Percentiles rank a stretch among this genome's conserved stretches.
These are phyloP conservation scores for Celastrina argiolus DNA, from an alignment of 2,888 invertebrate species.

Conservation along the genomic window DNA sequence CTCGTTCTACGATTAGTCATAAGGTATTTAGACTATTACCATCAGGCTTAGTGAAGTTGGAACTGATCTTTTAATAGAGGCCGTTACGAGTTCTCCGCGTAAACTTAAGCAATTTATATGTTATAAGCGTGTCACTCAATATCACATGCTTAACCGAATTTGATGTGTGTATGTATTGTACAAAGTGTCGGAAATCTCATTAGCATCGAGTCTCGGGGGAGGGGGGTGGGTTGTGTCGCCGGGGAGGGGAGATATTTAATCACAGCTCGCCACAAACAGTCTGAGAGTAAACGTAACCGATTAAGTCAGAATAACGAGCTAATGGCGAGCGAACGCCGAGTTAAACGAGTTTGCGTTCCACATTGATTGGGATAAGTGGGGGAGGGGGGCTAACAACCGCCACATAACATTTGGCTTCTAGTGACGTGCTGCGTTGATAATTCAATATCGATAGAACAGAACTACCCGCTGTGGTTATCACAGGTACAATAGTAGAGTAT, in stretches of 20 bases:
- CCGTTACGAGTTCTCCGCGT: background rate
- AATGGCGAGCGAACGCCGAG: slow-evolving; percentile 60
- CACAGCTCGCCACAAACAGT: slow-evolving; percentile 20
- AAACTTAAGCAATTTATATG: background rate
- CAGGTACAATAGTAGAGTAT: background rate
- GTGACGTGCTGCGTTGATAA: slow-evolving; percentile 36
- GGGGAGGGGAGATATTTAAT: background rate
- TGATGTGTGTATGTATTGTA: slow-evolving; percentile 6
- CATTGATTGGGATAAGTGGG: slow-evolving; percentile 57
- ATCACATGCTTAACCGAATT: background rate
- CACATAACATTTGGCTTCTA: slow-evolving; percentile 53
- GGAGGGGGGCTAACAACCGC: slow-evolving; percentile 45
- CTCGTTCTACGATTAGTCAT: too few relatives aligned
- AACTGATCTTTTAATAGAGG: background rate
- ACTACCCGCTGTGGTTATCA: background rate
- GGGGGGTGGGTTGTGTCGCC: too few relatives aligned
- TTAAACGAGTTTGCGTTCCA: slow-evolving; percentile 59
- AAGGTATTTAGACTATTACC: too few relatives aligned
- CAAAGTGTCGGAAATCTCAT: slow-evolving; percentile 12
- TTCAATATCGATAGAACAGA: slow-evolving; percentile 17
- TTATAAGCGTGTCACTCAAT: background rate
- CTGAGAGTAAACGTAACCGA: slow-evolving; percentile 27
- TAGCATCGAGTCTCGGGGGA: background rate
- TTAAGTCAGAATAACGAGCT: slow-evolving; percentile 55
- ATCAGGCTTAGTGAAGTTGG: too few relatives aligned